Evolutionary conservation across 2,888 invertebrate species (phyloP), one percentile per base, ranked within the genome.

Genomic region (Dynastes maya): DNA sequence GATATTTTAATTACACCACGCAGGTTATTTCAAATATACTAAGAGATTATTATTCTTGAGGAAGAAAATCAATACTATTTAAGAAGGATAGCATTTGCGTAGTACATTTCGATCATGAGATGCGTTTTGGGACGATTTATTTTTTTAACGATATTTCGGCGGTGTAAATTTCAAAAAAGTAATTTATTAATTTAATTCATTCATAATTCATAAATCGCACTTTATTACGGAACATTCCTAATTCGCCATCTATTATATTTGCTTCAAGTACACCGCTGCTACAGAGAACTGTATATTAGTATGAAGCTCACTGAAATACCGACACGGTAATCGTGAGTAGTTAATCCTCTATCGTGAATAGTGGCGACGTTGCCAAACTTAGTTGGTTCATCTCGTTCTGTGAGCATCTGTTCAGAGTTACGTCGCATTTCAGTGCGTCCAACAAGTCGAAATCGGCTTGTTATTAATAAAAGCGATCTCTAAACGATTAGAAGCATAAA

Each of bases 311-410:
- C 64, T 37, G 37, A 11, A 64, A n/a, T 65, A 65, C 32, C n/a
- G 32, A 29, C n/a, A 55, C 27, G 2, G 37, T 37, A 6, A 37
- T 4, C 16, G 22, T 49, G 58, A 37, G n/a, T 45, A 22, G 16
- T 22, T 22, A 22, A 22, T 22, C 22, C 22, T 22, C 22, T 22
- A 22, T 22, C 22, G 16, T 58, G 51, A 3, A 51, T n/a, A 11
- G 51, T 13, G 9, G 5, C 76, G 67, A 49, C 79, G 79, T 79
- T 79, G 77, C 77, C 79, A 74, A 79, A 65, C 55, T 61, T 74
- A 77, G 77, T 68, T 49, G 22, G 65, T 65, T 74, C 45, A 53
- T 65, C 32, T 76, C 55, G 55, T 29, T 22, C 40, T 40, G 55
- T 16, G 16, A 76, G 68, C 76, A 68, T 76, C 76, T 76, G 76